Evolutionary conservation across 2,888 invertebrate genomes (phyloP).

Genomic region (Ochropacha duplaris): DNA sequence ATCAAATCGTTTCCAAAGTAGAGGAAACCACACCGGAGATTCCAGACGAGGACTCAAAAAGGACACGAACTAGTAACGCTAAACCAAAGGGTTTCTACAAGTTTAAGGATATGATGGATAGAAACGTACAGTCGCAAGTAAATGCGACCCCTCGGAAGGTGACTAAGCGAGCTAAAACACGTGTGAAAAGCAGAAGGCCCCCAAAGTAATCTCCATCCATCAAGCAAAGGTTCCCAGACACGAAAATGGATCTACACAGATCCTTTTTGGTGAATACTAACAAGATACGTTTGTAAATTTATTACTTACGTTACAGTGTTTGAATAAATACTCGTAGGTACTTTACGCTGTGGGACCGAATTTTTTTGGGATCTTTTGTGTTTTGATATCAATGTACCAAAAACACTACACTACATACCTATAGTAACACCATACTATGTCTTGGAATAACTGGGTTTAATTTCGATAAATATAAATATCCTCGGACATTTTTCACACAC

Average conservation of each 20-base stretch:
- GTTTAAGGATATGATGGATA: conserved; percentile 54
- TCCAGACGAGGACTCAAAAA: conserved; percentile 20
- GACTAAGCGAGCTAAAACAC: conserved; percentile 36
- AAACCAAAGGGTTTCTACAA: conserved; percentile 63
- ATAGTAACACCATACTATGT: not conserved
- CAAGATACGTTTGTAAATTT: conserved; percentile 38
- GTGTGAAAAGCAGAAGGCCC: conserved; percentile 36
- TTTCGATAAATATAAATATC: too few relatives aligned
- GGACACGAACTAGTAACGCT: conserved; percentile 48
- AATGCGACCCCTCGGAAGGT: conserved; percentile 25
- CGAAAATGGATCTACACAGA: conserved; percentile 23
- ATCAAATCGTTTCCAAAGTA: conserved; percentile 26
- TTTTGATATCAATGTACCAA: not conserved
- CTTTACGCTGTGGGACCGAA: conserved; percentile 15
- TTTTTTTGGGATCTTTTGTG: conserved; percentile 12
- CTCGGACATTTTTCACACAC: too few relatives aligned
- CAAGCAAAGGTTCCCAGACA: conserved; percentile 30
- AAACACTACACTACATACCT: not conserved
- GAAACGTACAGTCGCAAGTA: conserved; percentile 43
- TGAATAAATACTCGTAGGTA: conserved; percentile 45
- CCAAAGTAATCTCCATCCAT: conserved; percentile 45
- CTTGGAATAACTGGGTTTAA: not conserved
- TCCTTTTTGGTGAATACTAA: conserved; percentile 37
- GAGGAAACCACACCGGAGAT: conserved; percentile 19
- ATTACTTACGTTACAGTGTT: conserved; percentile 30